A percentile compares a stretch with the other conserved stretches of the same genome.
These are phyloP conservation scores for Papilio helenus DNA, from an alignment of 1,140 invertebrate genomes.

Conservation along the genomic window DNA sequence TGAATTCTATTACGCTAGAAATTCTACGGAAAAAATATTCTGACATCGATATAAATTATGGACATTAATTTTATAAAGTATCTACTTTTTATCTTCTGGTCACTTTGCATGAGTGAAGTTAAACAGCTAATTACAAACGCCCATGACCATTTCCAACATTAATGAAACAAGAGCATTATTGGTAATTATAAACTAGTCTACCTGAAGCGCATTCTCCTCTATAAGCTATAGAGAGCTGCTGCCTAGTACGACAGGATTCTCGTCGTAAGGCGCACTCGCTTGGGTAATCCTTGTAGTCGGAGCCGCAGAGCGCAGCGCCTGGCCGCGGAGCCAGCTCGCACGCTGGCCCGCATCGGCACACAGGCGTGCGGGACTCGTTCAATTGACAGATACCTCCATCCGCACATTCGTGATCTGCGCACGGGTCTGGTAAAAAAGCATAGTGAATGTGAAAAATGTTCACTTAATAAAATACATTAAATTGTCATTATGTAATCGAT, in stretches of 20 bases:
- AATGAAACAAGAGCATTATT: not conserved
- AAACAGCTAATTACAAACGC: no score
- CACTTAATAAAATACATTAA: not conserved
- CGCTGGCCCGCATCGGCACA: conserved; percentile 90
- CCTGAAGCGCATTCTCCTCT: conserved; percentile 88
- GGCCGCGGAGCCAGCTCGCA: conserved; percentile 89
- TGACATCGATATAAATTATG: not conserved
- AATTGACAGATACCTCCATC: conserved; percentile 92
- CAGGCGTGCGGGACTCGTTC: conserved; percentile 88
- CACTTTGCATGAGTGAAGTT: no score
- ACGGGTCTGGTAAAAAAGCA: conserved; percentile 88
- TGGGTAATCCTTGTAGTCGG: conserved; percentile 92
- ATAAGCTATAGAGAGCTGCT: conserved; percentile 90
- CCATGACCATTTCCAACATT: no score
- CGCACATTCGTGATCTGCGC: conserved; percentile 88
- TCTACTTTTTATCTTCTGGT: no score
- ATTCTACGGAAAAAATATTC: not conserved
- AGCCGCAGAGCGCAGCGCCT: conserved; percentile 88
- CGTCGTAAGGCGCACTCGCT: conserved; percentile 91
- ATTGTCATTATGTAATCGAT: not conserved
- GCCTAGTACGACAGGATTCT: conserved; percentile 88
- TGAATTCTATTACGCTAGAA: not conserved
- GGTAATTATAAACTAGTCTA: conserved; percentile 62
- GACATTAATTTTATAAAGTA: not conserved
- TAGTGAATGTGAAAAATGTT: not conserved